Evolutionary conservation across 1,140 invertebrate genomes (phyloP).

Genomic region (Contarinia nasturtii): DNA sequence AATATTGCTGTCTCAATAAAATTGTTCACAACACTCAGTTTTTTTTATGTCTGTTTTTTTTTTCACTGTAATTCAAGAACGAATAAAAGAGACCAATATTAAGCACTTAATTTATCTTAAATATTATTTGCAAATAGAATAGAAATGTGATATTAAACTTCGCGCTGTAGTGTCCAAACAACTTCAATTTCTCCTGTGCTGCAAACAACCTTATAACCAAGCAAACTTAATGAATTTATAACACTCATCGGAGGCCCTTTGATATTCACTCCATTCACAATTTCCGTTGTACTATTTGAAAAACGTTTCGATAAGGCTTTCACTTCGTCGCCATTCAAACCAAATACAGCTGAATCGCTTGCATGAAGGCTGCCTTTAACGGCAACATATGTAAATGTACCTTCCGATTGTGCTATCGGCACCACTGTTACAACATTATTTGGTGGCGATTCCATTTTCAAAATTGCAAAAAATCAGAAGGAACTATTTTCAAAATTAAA

Average conservation of each 20-base stretch:
- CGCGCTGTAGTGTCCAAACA: slow-evolving; percentile 62
- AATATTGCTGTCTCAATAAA: background rate
- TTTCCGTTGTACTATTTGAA: slow-evolving; percentile 31
- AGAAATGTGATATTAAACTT: slow-evolving; percentile 27
- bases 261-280: slow-evolving; percentile 49
- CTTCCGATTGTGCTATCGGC: slow-evolving; percentile 25
- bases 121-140: background rate
- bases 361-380: slow-evolving; percentile 60
- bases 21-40: background rate
- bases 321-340: slow-evolving; percentile 42
- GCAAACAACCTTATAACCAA: slow-evolving; percentile 55
- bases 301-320: slow-evolving; percentile 44
- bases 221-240: slow-evolving; percentile 49
- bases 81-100: background rate
- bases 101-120: background rate
- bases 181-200: slow-evolving; percentile 59
- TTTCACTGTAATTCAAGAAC: too few species aligned
- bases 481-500: too few species aligned
- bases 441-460: background rate
- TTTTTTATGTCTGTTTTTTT: too few species aligned
- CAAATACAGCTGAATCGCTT: slow-evolving; percentile 50
- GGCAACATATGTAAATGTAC: slow-evolving; percentile 42
- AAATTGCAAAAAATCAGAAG: too few species aligned
- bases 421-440: slow-evolving; percentile 22
- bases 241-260: slow-evolving; percentile 40